phyloP scores from a whole-genome alignment of 2,888 invertebrate species.

The Dysmachus trigonus region DNA sequence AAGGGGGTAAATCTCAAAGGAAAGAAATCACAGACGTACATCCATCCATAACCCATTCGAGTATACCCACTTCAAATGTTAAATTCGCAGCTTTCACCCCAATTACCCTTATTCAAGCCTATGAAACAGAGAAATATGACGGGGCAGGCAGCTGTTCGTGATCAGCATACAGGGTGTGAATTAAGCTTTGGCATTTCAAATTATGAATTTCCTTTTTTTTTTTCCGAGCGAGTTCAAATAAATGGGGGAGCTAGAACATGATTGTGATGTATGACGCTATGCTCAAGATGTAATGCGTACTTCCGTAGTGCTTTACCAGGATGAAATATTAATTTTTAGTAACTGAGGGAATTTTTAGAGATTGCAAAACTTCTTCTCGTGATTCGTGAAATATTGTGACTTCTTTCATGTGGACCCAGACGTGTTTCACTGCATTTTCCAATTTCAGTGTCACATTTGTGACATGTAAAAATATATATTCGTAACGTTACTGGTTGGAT shows the following conservation, averaged over 20 bases:
- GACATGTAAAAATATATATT: background rate
- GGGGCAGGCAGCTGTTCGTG: background rate
- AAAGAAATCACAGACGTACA: constrained; percentile 3
- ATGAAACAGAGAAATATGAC: constrained; percentile 24
- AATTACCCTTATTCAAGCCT: constrained; percentile 4
- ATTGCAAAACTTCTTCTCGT: background rate
- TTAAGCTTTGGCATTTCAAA: constrained; percentile 1
- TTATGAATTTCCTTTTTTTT: constrained; percentile 1
- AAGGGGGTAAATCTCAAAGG: background rate
- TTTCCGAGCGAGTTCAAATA: background rate
- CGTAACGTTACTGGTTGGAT: background rate
- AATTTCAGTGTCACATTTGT: background rate
- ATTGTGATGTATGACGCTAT: constrained; percentile 5
- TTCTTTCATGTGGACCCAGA: background rate
- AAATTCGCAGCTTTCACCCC: constrained; percentile 30
- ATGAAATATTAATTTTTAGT: background rate
- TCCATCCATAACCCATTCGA: background rate
- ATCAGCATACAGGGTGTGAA: constrained; percentile 23
- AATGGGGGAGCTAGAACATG: background rate
- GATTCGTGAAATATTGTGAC: background rate
- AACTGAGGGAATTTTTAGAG: background rate
- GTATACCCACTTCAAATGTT: constrained; percentile 1
- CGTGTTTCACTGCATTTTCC: background rate
- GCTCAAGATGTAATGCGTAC: background rate
- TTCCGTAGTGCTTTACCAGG: background rate